Base-by-base conservation (phyloP, 2,888 invertebrate genomes). In the Eutolmus rufibarbis region DNA sequence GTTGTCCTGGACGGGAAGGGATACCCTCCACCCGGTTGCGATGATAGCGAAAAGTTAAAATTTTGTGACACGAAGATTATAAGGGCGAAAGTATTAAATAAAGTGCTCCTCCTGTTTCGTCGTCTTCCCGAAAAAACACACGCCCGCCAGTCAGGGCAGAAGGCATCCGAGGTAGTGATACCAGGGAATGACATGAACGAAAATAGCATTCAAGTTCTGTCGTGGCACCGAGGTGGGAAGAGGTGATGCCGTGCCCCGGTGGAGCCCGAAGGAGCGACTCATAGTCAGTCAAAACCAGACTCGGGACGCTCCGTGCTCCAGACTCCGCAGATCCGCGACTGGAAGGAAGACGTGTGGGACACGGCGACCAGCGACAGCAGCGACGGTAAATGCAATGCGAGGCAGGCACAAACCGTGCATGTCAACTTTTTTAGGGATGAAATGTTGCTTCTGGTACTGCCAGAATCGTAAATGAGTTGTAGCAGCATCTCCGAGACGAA, bases 401-500 rank as follows among this genome's bases (percentile, higher is more conserved):
- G 74, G 31, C 74, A 74, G n/a, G n/a, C 82, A 40, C 31, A 57
- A 31, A 82, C 85, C 31, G 56, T 82, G 82, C 57, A 46, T 34
- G 66, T 66, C 66, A 28, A 66, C 66, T 66, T 66, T 28, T 81
- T 78, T 82, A 23, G 82, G 74, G 74, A 85, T 74, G 85, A 85
- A 85, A 74, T 86, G 77, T 74, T 51, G 76, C 77, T 56, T 56
- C 74, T 56, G 85, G 86, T 77, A 77, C 77, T 86, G 77, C 76
- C 77, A 86, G 76, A 76, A 56, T 77, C 76, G 86, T 77, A 86
- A 86, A 86, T 86, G 86, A 86, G 34, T 86, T 86, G 86, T 77
- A 77, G 56, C 77, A 43, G 85, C 85, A 86, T 86, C 56, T 57
- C 56, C 51, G 76, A 86, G 86, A 76, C 86, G 74, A 77, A 86